Evolutionary conservation across 2,113 vertebrate species (phyloP).

Genomic region (Motacilla alba): DNA sequence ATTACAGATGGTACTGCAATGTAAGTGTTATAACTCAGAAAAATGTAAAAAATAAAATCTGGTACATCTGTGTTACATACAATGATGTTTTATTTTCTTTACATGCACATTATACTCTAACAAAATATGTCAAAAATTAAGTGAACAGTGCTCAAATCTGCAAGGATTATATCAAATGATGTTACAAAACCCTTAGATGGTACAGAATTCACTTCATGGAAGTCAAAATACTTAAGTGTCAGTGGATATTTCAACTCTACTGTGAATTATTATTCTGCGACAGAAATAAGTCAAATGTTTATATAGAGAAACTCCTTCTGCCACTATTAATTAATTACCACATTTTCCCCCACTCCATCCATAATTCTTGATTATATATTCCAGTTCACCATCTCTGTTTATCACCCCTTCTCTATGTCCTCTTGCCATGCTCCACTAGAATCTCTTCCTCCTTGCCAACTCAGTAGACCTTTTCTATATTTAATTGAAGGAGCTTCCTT

Average conservation of each 20-base stretch:
- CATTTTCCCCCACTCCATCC: neutral
- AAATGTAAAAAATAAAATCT: slow-evolving; percentile 56
- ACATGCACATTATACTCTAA: neutral
- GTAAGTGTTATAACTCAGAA: slow-evolving; percentile 36
- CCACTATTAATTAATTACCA: neutral
- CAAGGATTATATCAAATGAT: neutral
- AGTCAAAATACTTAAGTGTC: neutral
- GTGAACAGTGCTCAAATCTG: slow-evolving; percentile 23
- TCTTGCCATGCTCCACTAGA: neutral
- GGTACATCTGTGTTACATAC: slow-evolving; percentile 34
- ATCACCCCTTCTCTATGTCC: neutral
- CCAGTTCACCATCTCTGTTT: neutral
- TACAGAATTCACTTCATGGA: neutral
- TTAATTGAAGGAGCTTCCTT: neutral
- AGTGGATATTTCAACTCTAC: neutral
- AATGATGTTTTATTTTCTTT: slow-evolving; percentile 52
- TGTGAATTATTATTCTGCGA: neutral
- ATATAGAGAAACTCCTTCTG: neutral
- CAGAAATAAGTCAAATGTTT: neutral
- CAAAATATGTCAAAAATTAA: slow-evolving; percentile 48
- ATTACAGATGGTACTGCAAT: slow-evolving; percentile 40
- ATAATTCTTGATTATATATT: neutral
- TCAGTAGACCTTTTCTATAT: neutral
- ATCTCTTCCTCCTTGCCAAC: neutral
- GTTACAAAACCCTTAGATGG: neutral